Evolutionary conservation across 2,113 vertebrate genomes (phyloP).

Genomic region (Ceyx melanurus): DNA sequence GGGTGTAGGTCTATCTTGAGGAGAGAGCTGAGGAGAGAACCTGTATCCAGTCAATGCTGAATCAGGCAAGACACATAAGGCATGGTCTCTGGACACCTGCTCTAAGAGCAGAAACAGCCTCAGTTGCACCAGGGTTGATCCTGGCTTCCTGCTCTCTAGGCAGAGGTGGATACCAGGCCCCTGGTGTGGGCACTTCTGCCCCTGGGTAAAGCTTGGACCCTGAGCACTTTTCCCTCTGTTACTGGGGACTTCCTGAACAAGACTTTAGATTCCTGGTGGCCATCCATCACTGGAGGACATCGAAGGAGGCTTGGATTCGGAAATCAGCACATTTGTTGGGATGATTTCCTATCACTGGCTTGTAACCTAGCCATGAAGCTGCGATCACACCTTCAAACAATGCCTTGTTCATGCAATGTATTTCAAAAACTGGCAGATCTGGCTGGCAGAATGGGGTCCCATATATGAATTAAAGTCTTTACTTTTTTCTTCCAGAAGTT

Average conservation of each 20-base stretch:
- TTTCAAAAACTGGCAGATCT: conserved; percentile 62
- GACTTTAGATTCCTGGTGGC: fast-evolving
- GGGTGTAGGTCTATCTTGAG: fast-evolving
- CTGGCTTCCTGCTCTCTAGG: background rate
- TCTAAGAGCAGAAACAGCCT: background rate
- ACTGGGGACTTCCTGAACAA: background rate
- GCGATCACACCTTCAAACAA: conserved; percentile 41
- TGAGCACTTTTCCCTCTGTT: background rate
- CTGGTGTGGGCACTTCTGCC: fast-evolving
- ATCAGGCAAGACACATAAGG: fast-evolving
- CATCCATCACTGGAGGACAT: background rate
- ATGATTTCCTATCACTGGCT: background rate
- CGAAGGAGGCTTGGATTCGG: background rate
- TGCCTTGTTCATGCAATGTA: conserved; percentile 34
- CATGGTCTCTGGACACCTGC: background rate
- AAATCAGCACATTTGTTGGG: background rate
- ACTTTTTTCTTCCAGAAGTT: conserved; percentile 67
- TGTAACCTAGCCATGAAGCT: conserved; percentile 31
- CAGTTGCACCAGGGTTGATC: no score
- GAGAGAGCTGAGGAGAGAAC: fast-evolving
- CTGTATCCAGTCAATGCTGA: fast-evolving
- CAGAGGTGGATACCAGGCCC: background rate
- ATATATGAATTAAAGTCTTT: conserved; percentile 67
- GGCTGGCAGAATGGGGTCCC: conserved; percentile 66
- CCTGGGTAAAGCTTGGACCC: background rate